Evolutionary conservation across 2,113 vertebrate species (phyloP).

Genomic region (Corvus hawaiiensis): DNA sequence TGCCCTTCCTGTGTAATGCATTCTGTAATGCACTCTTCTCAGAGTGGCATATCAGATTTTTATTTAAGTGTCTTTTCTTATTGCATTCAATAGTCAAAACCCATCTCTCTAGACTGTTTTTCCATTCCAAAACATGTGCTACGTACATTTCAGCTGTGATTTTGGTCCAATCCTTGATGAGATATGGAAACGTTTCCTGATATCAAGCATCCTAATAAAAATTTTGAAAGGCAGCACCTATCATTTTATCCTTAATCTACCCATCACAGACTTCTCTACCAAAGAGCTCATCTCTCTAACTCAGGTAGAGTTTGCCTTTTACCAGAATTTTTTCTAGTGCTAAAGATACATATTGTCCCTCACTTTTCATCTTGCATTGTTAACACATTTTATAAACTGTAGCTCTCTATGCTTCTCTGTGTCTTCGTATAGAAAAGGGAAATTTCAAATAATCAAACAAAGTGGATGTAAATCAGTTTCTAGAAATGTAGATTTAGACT

Average conservation of each 20-base stretch:
- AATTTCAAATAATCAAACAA: background rate
- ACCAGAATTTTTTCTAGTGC: background rate
- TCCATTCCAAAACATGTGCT: background rate
- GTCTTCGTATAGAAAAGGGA: background rate
- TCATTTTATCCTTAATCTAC: background rate
- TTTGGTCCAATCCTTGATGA: background rate
- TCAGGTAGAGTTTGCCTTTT: background rate
- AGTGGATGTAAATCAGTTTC: background rate
- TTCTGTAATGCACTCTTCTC: background rate
- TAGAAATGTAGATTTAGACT: background rate
- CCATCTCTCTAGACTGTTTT: background rate
- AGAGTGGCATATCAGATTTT: background rate
- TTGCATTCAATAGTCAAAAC: background rate
- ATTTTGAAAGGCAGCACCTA: background rate
- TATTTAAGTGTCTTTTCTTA: background rate
- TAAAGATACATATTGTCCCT: background rate
- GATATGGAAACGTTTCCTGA: background rate
- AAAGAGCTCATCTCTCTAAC: background rate
- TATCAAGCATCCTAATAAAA: background rate
- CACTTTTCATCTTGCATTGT: background rate
- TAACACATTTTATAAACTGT: background rate
- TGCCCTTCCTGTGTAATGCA: background rate
- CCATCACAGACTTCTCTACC: background rate
- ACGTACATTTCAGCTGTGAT: background rate
- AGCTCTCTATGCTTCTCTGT: background rate